Conservation (phyloP, 2,113 vertebrate genomes). For the Phaetusa simplex region DNA sequence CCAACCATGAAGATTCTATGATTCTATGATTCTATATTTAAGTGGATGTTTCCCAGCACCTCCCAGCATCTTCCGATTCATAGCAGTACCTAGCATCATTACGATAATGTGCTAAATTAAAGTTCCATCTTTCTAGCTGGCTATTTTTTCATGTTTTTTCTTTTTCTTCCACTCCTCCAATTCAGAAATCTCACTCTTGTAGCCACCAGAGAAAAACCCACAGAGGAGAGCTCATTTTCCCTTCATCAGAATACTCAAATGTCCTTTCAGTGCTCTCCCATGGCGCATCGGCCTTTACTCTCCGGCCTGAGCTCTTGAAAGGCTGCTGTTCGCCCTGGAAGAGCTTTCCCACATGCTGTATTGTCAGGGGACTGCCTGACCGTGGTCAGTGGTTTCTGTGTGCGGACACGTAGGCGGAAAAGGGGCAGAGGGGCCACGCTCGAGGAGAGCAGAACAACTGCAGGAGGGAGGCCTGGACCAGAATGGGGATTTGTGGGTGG, state of each 20-base stretch:
- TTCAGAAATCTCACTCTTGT: neutral
- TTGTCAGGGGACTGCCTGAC: constrained; percentile 17
- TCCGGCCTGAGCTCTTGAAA: neutral
- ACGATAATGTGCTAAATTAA: neutral
- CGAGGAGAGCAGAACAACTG: neutral
- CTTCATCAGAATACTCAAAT: neutral
- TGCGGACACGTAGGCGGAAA: neutral
- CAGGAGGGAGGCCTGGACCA: neutral
- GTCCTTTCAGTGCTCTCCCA: constrained; percentile 22
- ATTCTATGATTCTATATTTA: neutral
- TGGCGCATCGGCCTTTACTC: constrained; percentile 22
- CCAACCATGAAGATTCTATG: no score
- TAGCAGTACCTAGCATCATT: neutral
- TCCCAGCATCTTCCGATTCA: neutral
- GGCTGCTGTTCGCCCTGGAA: neutral
- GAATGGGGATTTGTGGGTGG: neutral
- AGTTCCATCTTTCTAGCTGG: neutral
- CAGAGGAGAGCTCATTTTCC: neutral
- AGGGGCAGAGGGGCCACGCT: neutral
- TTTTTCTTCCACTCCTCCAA: neutral
- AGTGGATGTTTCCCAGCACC: neutral
- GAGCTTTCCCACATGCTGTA: constrained; percentile 53
- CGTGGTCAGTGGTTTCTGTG: neutral
- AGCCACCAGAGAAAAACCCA: neutral
- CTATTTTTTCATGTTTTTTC: neutral